Percentiles rank a stretch among this genome's conserved stretches.
Conservation (phyloP, 2,113 vertebrate genomes). For the Dissostichus mawsoni region DNA sequence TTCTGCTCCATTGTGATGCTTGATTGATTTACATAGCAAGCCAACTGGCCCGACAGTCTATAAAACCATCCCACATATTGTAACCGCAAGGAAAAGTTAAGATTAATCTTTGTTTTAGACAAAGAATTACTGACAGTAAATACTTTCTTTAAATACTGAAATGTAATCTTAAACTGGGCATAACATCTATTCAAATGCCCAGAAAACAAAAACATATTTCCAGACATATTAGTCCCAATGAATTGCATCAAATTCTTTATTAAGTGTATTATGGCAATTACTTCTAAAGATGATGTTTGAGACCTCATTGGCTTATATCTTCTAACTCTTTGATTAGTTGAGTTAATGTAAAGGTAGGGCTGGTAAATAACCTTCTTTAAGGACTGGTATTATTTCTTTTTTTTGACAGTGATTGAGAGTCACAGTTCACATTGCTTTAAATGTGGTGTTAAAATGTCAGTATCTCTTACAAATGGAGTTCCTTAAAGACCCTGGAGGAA, state of each 20-base stretch:
- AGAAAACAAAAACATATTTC: constrained; percentile 20
- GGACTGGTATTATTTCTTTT: constrained; percentile 42
- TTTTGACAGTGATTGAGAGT: constrained; percentile 39
- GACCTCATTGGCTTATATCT: constrained; percentile 42
- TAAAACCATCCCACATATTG: constrained; percentile 40
- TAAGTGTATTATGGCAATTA: constrained; percentile 7
- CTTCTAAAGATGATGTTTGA: constrained; percentile 43
- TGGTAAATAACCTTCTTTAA: constrained; percentile 34
- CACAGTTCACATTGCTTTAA: constrained; percentile 71
- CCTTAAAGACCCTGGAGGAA: constrained; percentile 20
- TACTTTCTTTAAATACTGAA: constrained; percentile 39
- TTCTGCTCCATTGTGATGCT: constrained; percentile 50
- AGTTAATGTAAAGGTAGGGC: constrained; percentile 28
- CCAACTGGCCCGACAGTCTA: constrained; percentile 45
- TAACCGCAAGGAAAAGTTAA: constrained; percentile 46
- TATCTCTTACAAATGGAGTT: constrained; percentile 53
- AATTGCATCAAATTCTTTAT: constrained; percentile 16
- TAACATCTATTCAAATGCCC: constrained; percentile 36
- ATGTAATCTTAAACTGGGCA: constrained; percentile 20
- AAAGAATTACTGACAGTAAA: constrained; percentile 30
- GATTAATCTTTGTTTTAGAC: constrained; percentile 47
- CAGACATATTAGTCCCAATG: constrained; percentile 34
- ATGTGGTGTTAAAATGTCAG: constrained; percentile 65
- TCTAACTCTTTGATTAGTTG: constrained; percentile 19
- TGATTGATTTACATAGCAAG: constrained; percentile 58